phyloP scores from a whole-genome alignment of 2,113 vertebrate species.

The Oryzias curvinotus region DNA sequence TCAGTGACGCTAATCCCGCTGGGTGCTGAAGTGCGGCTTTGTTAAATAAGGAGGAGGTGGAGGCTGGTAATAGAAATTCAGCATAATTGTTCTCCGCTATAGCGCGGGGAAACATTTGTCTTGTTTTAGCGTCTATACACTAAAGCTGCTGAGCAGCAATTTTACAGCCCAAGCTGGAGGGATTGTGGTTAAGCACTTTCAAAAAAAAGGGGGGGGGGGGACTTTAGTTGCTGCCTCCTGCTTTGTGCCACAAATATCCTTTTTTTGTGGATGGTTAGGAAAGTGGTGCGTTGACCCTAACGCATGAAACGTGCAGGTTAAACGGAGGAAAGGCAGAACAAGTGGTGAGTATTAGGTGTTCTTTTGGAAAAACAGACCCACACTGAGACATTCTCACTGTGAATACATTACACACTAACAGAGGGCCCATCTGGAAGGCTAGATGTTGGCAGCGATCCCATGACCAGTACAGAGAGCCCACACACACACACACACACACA shows the following conservation, averaged over 20 bases:
- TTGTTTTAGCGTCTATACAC: constrained; percentile 53
- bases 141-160: constrained; percentile 24
- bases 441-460: constrained; percentile 57
- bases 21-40: constrained; percentile 66
- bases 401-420: constrained; percentile 42
- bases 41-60: constrained; percentile 64
- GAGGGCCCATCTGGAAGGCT: constrained; percentile 52
- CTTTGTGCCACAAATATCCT: too few relatives aligned
- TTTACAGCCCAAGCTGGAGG: constrained; percentile 37
- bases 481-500: constrained; percentile 13
- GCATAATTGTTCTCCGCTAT: constrained; percentile 63
- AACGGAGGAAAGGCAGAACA: constrained; percentile 7
- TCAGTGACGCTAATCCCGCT: constrained; percentile 62
- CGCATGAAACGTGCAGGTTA: background rate
- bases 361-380: constrained; percentile 10
- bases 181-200: constrained; percentile 24
- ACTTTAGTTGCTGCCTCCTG: too few relatives aligned
- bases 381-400: constrained; percentile 30
- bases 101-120: constrained; percentile 63
- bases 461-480: constrained; percentile 47
- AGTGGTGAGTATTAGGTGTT: background rate
- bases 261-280: too few relatives aligned
- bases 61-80: constrained; percentile 66
- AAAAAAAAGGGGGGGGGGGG: background rate
- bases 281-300: too few relatives aligned